These are phyloP conservation scores for Zosterops pallidus DNA, from an alignment of 2,113 vertebrate genomes.

Conservation along the genomic window DNA sequence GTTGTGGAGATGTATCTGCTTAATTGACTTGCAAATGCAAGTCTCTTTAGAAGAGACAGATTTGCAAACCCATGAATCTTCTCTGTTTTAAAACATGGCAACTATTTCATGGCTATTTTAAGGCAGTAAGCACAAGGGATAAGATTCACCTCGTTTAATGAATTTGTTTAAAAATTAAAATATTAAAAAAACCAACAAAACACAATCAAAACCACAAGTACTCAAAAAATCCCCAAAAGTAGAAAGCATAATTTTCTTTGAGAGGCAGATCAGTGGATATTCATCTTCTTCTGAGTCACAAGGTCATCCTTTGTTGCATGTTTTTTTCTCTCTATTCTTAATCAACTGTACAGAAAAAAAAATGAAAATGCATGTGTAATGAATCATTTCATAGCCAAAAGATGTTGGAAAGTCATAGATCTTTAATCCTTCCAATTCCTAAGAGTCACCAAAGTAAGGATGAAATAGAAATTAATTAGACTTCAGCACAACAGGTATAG, in stretches of 20 bases:
- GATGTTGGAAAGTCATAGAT: not conserved
- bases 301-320: not conserved
- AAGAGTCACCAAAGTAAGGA: not conserved
- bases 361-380: not conserved
- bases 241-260: not conserved
- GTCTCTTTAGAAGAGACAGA: not conserved
- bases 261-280: not conserved
- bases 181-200: not conserved
- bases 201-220: not conserved
- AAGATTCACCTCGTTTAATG: not conserved
- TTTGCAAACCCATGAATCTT: not conserved
- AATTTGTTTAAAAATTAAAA: not conserved
- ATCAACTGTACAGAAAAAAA: not conserved
- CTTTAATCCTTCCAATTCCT: not conserved
- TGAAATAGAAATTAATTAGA: not conserved
- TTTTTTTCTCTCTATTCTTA: not conserved
- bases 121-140: not conserved
- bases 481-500: not conserved
- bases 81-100: not conserved
- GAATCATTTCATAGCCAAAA: not conserved
- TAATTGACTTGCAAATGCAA: not conserved
- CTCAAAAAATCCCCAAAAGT: not conserved
- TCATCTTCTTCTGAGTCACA: not conserved
- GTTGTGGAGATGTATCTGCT: not conserved
- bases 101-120: not conserved